Conservation (phyloP, 2,888 invertebrate genomes). For the Drosophila colorata region DNA sequence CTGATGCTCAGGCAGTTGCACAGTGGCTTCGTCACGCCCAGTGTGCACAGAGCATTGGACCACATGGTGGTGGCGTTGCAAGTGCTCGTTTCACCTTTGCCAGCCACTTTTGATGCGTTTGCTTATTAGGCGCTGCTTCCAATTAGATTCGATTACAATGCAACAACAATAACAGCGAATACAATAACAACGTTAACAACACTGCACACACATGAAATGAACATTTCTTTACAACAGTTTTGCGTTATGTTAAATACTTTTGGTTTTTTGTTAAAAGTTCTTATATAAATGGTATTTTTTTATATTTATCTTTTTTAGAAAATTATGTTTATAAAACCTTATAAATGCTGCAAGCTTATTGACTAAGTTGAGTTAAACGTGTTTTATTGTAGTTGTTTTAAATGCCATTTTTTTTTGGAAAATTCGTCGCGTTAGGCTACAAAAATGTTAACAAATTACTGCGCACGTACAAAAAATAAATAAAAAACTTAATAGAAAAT, state of each 20-base stretch:
- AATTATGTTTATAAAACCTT: conserved; percentile 52
- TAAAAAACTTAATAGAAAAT: conserved; percentile 18
- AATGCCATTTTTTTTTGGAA: conserved; percentile 67
- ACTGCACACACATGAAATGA: conserved; percentile 28
- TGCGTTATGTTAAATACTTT: conserved; percentile 1
- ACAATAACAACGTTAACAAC: conserved; percentile 32
- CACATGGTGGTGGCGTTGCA: conserved; percentile 81
- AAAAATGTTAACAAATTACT: conserved; percentile 54
- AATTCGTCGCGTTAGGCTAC: conserved; percentile 63
- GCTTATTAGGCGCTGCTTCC: conserved; percentile 24
- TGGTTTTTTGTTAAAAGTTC: conserved; percentile 34
- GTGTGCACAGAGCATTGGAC: conserved; percentile 86
- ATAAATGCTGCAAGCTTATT: conserved; percentile 50
- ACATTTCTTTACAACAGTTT: conserved; percentile 28
- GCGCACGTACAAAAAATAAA: conserved; percentile 43
- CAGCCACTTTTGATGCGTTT: conserved; percentile 79
- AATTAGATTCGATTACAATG: conserved; percentile 22
- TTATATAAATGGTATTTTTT: conserved; percentile 47
- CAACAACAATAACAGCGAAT: conserved; percentile 15
- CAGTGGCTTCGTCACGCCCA: conserved; percentile 86
- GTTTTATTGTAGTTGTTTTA: conserved; percentile 59
- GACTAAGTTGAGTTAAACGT: conserved; percentile 40
- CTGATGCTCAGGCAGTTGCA: conserved; percentile 86
- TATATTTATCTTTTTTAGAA: conserved; percentile 12
- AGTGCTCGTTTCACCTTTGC: conserved; percentile 75